Evolutionary conservation across 2,797 vertebrate species (phyloP).

Genomic region (Characodon lateralis): DNA sequence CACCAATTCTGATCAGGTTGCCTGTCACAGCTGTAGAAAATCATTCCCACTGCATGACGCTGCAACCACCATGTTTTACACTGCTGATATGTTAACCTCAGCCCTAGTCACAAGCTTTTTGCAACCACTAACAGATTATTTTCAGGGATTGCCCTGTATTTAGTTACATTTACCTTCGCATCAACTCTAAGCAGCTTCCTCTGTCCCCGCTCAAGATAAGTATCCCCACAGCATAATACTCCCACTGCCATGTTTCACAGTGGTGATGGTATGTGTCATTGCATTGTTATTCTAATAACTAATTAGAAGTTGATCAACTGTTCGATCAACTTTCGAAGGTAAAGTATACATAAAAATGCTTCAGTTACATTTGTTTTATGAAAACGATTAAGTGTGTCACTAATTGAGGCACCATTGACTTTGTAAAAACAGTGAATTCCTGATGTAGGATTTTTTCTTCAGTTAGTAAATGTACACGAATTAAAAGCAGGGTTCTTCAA

Average conservation of each 20-base stretch:
- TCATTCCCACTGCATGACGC: no score
- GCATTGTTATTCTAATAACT: not conserved
- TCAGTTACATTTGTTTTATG: no score
- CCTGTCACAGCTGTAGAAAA: no score
- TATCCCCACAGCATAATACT: not conserved
- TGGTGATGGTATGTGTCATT: not conserved
- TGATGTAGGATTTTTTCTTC: not conserved
- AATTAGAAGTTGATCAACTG: not conserved
- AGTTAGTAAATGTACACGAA: not conserved
- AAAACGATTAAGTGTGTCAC: not conserved
- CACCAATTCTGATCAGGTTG: no score
- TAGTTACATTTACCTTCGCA: not conserved
- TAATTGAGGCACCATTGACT: not conserved
- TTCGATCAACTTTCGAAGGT: not conserved
- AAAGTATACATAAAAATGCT: not conserved
- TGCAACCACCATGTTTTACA: no score
- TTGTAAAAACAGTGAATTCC: not conserved
- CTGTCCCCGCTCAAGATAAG: not conserved
- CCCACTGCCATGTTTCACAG: not conserved
- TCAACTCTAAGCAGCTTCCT: not conserved
- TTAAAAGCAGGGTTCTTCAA: not conserved
- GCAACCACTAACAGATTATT: not conserved
- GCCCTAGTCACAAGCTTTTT: not conserved
- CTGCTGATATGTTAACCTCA: not conserved
- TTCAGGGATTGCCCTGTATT: not conserved